Evolutionary conservation across 2,113 vertebrate species (phyloP).

Genomic region (Cyphomyrus plagiostoma): DNA sequence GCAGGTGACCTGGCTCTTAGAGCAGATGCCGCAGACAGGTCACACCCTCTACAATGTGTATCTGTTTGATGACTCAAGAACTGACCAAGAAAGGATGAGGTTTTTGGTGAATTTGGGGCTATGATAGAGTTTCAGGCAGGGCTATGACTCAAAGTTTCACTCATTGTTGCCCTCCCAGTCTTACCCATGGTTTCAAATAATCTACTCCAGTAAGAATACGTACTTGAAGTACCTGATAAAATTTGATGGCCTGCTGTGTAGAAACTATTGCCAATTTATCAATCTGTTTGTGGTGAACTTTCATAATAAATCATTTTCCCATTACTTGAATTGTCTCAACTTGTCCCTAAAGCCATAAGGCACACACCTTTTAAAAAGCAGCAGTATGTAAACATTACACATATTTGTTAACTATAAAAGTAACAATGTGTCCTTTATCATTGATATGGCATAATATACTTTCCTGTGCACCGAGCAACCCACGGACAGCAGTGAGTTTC

Average conservation of each 20-base stretch:
- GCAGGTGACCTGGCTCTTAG: background rate
- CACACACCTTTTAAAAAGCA: background rate
- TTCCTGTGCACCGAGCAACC: background rate
- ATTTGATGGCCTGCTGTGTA: background rate
- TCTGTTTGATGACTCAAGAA: background rate
- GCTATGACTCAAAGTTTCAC: background rate
- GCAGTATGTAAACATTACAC: background rate
- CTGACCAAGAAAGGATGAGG: conserved; percentile 3
- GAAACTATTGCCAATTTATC: background rate
- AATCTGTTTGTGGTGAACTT: background rate
- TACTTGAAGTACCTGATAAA: background rate
- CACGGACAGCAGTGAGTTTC: background rate
- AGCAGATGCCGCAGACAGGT: background rate
- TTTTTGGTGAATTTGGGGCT: background rate
- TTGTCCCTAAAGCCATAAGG: background rate
- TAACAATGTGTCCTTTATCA: background rate
- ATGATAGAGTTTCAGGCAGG: background rate
- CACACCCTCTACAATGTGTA: background rate
- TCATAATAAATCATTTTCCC: background rate
- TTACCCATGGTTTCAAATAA: background rate
- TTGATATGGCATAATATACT: background rate
- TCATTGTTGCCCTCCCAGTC: background rate
- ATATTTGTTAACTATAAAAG: background rate
- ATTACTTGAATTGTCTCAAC: background rate
- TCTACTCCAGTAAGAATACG: background rate